Base-by-base conservation (phyloP, 37 sponge, comb jelly and placozoan genomes). In the Eunapius fragilis region DNA sequence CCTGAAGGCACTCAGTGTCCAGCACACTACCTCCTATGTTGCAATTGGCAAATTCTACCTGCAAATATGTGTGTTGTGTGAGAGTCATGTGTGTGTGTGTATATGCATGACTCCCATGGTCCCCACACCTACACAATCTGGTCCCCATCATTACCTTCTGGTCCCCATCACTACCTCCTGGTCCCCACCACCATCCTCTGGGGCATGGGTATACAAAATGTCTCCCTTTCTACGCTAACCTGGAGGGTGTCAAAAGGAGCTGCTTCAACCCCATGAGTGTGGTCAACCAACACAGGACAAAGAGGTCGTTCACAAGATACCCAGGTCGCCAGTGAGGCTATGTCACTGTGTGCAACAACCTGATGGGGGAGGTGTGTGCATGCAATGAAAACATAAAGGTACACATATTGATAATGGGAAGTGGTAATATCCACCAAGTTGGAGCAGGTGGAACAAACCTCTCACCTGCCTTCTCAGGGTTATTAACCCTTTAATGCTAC, bases 11-110 rank as follows among this genome's bases (percentile, higher is more conserved):
- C 37, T 91, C 95, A 27, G 82, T 70, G 0, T 75, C 71, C 38
- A 97, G 78, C 23, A 84, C 86, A 2, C 88, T 91, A 28, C 97
- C 97, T 19, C 95, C 94, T 69, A 97, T 83, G 69, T 50, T 70
- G 33, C 76, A 72, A 74, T 82, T 87, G 9, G 95, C 84, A 88
- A 94, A 94, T 47, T 90, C 87, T 37, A 87, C 93, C 93, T 96
- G 70, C 7, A 83, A 47, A 26, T 24, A 14, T 72, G 32, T 32
- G 32, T 30, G 14, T 58, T 19, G 17, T 58, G 58, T 17, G 19
- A 58, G 14, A 6, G 47, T 45, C 47, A 58, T 58, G 58, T 58
- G 58, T 58, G 17, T 0, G 22, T 58, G 58, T 58, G 58, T 58
- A 19, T 11, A 17, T 58, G 14, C 14, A 19, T 58, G 1, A 58